These are phyloP conservation scores for Synergus umbraculus DNA, from an alignment of 2,888 invertebrate species.

Conservation along the genomic window DNA sequence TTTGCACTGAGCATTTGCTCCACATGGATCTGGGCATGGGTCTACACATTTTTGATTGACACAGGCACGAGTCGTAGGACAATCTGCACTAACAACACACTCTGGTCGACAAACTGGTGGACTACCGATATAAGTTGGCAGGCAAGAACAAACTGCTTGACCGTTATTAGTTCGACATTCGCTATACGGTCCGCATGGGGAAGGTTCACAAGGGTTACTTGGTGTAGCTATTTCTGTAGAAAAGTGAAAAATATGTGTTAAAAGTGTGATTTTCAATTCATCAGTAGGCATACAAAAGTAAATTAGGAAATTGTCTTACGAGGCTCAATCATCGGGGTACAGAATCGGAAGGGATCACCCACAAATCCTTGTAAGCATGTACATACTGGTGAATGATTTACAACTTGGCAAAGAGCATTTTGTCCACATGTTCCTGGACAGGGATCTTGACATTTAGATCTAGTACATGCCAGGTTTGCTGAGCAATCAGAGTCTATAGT, in stretches of 20 bases:
- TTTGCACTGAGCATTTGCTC: conserved; percentile 86
- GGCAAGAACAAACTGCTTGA: conserved; percentile 83
- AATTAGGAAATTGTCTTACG: conserved; percentile 55
- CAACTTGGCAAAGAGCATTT: conserved; percentile 85
- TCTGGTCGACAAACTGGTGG: conserved; percentile 88
- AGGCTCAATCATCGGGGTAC: conserved; percentile 75
- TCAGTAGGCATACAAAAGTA: background rate
- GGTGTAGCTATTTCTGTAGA: background rate
- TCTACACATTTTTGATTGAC: conserved; percentile 86
- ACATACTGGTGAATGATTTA: conserved; percentile 87
- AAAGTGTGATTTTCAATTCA: background rate
- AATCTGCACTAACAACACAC: conserved; percentile 88
- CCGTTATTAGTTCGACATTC: conserved; percentile 86
- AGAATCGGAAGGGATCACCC: conserved; percentile 90
- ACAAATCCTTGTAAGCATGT: conserved; percentile 84
- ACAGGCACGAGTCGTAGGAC: conserved; percentile 86
- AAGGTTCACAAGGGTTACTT: conserved; percentile 72
- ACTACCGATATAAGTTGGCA: conserved; percentile 80
- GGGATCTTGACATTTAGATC: conserved; percentile 86
- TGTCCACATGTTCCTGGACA: conserved; percentile 88
- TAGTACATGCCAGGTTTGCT: conserved; percentile 85
- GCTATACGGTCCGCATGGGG: conserved; percentile 76
- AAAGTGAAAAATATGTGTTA: background rate
- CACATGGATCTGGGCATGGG: conserved; percentile 74
- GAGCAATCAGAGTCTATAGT: conserved; percentile 88